Conservation (phyloP, 53 echinoderm and acorn worm species). For the Apostichopus leukothele region DNA sequence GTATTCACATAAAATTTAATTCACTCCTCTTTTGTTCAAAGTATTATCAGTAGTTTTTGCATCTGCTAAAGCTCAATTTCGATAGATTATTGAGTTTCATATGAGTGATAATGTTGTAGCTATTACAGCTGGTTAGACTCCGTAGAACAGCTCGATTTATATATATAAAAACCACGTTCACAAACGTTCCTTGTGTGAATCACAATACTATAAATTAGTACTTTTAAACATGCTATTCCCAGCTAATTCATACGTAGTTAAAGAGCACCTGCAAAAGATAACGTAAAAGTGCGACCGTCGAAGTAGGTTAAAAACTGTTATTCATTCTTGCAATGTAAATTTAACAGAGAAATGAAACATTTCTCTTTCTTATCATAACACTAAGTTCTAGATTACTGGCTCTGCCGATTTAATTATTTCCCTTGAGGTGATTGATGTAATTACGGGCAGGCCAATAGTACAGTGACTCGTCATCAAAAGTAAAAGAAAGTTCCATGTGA, state of each 20-base stretch:
- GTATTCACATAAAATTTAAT: no score
- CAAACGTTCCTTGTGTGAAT: not conserved
- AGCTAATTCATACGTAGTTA: not conserved
- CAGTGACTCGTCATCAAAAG: no score
- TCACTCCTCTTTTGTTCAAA: no score
- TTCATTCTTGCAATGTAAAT: not conserved
- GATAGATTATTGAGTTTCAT: no score
- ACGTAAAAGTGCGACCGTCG: not conserved
- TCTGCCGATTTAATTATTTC: conserved; percentile 21
- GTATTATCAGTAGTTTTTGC: no score
- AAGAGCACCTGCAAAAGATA: not conserved
- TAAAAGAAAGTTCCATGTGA: no score
- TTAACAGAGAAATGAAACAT: not conserved
- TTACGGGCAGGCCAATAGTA: not conserved
- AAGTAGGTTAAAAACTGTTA: conserved; percentile 23
- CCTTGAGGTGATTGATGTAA: not conserved
- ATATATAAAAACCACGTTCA: no score
- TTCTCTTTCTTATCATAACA: conserved; percentile 19
- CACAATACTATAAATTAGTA: not conserved
- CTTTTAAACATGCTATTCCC: not conserved
- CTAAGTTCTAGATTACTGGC: conserved; percentile 26
- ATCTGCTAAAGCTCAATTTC: no score
- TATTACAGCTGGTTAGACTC: no score
- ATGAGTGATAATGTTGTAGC: no score
- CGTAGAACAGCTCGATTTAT: no score